A percentile compares a stretch with the other conserved stretches of the same genome.
phyloP scores from a whole-genome alignment of 2,797 vertebrate genomes.

The Xerus rutilus region DNA sequence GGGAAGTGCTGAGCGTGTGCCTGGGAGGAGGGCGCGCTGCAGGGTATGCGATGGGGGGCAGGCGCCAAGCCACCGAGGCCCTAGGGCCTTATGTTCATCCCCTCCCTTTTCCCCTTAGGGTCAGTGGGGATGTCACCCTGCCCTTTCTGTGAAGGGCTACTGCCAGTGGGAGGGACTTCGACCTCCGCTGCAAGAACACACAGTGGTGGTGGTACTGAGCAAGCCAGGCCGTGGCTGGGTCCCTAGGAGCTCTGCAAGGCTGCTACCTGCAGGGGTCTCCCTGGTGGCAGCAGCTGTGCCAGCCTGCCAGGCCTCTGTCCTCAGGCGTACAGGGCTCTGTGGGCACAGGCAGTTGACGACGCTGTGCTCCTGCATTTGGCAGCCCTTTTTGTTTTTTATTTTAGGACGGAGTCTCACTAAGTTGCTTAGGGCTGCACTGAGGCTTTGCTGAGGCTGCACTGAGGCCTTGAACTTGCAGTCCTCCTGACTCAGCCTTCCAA shows the following conservation, averaged over 20 bases:
- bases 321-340: not conserved
- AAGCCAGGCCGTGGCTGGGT: not conserved
- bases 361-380: not conserved
- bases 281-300: not conserved
- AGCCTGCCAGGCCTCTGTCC: no score
- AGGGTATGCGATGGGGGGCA: not conserved
- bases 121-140: not conserved
- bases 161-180: fast-evolving
- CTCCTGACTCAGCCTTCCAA: no score
- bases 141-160: not conserved
- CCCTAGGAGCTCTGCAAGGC: not conserved
- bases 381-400: no score
- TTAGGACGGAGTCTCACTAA: no score
- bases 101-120: not conserved
- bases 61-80: no score
- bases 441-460: no score
- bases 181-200: fast-evolving
- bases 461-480: no score
- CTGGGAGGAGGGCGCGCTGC: no score
- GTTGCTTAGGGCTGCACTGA: no score
- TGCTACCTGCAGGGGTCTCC: not conserved
- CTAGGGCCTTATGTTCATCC: fast-evolving
- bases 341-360: not conserved
- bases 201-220: no score
- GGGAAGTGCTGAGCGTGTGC: not conserved